These are phyloP conservation scores for Grantiella picta DNA, from an alignment of 2,113 vertebrate species.

Conservation along the genomic window DNA sequence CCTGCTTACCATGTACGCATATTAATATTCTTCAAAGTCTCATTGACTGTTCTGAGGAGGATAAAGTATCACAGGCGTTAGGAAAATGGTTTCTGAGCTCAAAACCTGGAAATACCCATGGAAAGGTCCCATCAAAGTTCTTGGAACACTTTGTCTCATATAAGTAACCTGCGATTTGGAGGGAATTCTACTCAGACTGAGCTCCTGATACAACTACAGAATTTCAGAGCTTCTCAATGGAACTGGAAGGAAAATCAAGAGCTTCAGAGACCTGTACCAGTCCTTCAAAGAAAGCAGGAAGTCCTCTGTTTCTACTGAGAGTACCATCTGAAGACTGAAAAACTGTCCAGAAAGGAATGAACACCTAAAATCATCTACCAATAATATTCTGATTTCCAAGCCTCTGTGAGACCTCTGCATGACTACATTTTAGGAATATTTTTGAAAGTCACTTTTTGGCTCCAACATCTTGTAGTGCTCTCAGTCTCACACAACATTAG, in stretches of 20 bases:
- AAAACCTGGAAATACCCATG: not conserved
- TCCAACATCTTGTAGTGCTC: not conserved
- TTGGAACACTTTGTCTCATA: not conserved
- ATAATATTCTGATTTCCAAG: not conserved
- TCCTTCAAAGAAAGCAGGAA: not conserved
- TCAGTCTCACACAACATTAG: not conserved
- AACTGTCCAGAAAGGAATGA: not conserved
- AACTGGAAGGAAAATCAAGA: not conserved
- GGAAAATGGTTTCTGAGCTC: not conserved
- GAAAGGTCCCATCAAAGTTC: not conserved
- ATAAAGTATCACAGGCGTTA: not conserved
- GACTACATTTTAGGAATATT: not conserved
- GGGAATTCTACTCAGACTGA: not conserved
- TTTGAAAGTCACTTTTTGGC: not conserved
- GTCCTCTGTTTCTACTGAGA: not conserved
- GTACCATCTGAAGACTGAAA: not conserved
- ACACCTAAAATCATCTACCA: not conserved
- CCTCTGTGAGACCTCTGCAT: not conserved
- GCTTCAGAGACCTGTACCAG: not conserved
- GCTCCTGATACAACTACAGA: not conserved
- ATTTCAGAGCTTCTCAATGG: not conserved
- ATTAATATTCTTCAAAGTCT: not conserved
- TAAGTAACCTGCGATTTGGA: not conserved
- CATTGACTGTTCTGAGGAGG: too few species aligned
- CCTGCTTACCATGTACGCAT: not conserved